Conservation (phyloP, 2,888 invertebrate species). For the Lithophane semibrunnea region DNA sequence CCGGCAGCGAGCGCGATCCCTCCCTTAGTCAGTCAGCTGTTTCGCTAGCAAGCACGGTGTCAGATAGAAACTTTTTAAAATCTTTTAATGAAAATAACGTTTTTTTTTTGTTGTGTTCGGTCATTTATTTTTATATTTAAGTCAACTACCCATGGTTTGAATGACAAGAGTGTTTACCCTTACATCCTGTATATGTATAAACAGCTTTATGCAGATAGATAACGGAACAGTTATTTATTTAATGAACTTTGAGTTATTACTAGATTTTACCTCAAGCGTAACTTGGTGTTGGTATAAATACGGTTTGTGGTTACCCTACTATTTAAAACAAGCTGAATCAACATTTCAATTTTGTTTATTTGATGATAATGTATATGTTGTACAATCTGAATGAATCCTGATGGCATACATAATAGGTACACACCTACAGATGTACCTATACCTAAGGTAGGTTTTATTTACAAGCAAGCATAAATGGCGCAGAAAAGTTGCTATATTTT, state of each 20-base stretch:
- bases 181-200: conserved; percentile 21
- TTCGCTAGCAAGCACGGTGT: no score
- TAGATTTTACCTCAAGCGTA: conserved; percentile 5
- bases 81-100: no score
- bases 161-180: no score
- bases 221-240: neutral
- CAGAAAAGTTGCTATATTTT: neutral
- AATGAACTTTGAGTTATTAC: conserved; percentile 9
- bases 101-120: no score
- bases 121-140: no score
- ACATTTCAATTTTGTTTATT: neutral
- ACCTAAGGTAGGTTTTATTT: neutral
- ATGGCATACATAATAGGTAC: neutral
- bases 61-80: no score
- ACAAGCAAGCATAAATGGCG: neutral
- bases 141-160: no score
- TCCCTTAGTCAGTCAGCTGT: no score
- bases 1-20: no score
- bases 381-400: neutral
- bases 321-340: neutral
- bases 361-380: no score
- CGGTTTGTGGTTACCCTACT: neutral
- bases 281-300: neutral
- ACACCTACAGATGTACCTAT: no score
- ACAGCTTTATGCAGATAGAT: conserved; percentile 7